Conservation (phyloP, 2,113 vertebrate species). For the Capreolus pygargus region DNA sequence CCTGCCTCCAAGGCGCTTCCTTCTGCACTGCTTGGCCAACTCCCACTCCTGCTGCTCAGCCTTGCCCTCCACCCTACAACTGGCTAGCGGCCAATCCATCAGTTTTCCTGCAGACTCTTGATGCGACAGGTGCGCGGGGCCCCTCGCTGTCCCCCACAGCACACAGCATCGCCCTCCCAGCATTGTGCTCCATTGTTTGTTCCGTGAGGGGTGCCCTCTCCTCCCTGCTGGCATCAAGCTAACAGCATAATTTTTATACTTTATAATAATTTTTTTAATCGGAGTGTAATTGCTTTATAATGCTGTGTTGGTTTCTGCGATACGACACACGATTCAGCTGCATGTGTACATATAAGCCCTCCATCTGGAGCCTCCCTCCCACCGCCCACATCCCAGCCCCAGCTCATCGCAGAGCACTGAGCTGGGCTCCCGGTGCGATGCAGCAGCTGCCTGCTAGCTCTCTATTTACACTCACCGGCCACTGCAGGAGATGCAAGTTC, state of each 20-base stretch:
- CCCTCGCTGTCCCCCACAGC: no score
- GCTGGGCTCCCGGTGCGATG: rapidly evolving
- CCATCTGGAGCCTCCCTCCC: background rate
- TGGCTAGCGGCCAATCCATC: background rate
- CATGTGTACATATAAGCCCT: background rate
- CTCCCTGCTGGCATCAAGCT: background rate
- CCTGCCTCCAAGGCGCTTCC: background rate
- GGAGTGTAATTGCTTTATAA: background rate
- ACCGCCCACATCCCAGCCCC: background rate
- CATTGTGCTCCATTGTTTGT: rapidly evolving
- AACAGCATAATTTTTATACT: background rate
- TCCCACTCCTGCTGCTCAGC: no score
- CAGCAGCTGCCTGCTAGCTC: background rate
- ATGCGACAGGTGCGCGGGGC: no score
- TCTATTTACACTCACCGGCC: background rate
- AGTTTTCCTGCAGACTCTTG: background rate
- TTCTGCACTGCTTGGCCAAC: background rate
- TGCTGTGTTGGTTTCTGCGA: background rate
- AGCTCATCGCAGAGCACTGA: background rate
- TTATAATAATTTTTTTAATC: background rate
- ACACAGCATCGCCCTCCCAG: background rate
- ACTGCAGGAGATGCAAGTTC: background rate
- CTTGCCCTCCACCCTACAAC: no score
- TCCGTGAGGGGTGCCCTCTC: background rate
- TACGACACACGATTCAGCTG: background rate